These are phyloP conservation scores for Mycteria americana DNA, from an alignment of 2,797 vertebrate genomes.

Conservation along the genomic window DNA sequence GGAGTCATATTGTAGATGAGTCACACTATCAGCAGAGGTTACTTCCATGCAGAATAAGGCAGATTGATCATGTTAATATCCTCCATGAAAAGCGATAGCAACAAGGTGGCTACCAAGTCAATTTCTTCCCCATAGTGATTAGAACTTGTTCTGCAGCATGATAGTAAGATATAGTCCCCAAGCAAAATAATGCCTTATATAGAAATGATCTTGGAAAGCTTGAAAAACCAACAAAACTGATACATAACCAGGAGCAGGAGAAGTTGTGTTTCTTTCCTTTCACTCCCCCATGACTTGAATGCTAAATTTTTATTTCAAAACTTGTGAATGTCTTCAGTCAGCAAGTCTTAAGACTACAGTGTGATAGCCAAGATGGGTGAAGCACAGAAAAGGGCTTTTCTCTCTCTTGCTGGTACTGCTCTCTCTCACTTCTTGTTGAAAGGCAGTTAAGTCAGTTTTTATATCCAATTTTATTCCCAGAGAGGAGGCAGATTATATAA, in stretches of 20 bases:
- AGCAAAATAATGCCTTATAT: not conserved
- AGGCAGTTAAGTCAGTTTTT: not conserved
- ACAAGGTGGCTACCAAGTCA: not conserved
- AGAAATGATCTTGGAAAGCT: not conserved
- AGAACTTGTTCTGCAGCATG: not conserved
- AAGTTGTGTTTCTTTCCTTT: not conserved
- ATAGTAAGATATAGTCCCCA: not conserved
- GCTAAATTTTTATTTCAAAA: not conserved
- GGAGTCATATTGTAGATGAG: not conserved
- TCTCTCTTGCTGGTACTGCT: not conserved
- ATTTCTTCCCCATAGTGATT: not conserved
- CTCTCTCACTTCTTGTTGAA: not conserved
- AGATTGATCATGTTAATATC: not conserved
- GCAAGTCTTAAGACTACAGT: not conserved
- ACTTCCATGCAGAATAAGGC: not conserved
- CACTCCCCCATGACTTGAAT: accelerated
- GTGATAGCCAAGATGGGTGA: not conserved
- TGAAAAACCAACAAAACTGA: not conserved
- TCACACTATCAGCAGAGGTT: not conserved
- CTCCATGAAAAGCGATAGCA: not conserved
- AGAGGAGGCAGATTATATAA: not conserved
- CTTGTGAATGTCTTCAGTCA: not conserved
- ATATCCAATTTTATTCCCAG: not conserved
- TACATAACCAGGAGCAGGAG: not conserved
- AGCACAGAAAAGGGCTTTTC: not conserved